phyloP scores from a whole-genome alignment of 2,888 invertebrate species.

The Agriopis marginaria region DNA sequence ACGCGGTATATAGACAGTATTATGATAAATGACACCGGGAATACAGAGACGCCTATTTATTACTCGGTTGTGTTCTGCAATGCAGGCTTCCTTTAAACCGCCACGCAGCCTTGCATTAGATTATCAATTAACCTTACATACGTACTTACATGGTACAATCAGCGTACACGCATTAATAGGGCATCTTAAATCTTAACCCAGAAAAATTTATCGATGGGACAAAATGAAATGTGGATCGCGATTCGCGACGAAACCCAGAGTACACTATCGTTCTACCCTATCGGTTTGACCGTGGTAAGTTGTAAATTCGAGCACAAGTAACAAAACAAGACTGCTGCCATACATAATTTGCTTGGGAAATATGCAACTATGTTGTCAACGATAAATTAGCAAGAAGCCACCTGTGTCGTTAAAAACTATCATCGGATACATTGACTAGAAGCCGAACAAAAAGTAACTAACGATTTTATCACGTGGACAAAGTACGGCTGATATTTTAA shows the following conservation, averaged over 20 bases:
- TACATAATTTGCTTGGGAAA: constrained; percentile 46
- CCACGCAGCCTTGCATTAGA: constrained; percentile 48
- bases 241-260: not conserved
- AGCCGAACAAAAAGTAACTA: constrained; percentile 21
- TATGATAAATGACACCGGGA: constrained; percentile 75
- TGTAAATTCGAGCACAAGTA: constrained; percentile 25
- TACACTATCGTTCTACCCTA: constrained; percentile 15
- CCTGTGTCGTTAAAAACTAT: constrained; percentile 45
- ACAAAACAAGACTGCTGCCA: constrained; percentile 35
- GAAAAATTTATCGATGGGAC: constrained; percentile 24
- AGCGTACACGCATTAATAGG: constrained; percentile 47
- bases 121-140: constrained; percentile 59
- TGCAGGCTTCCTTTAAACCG: constrained; percentile 35
- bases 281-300: constrained; percentile 26
- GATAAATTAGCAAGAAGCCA: constrained; percentile 48
- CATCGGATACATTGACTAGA: constrained; percentile 24
- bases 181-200: constrained; percentile 39
- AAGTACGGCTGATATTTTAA: constrained; percentile 26
- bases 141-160: constrained; percentile 37
- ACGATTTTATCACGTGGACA: constrained; percentile 31
- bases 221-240: constrained; percentile 11
- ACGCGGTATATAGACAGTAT: constrained; percentile 71
- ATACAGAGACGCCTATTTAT: constrained; percentile 65
- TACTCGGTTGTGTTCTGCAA: constrained; percentile 51
- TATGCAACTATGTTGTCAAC: constrained; percentile 47